phyloP scores from a whole-genome alignment of 2,888 invertebrate species.

The Drosophila anomelani region DNA sequence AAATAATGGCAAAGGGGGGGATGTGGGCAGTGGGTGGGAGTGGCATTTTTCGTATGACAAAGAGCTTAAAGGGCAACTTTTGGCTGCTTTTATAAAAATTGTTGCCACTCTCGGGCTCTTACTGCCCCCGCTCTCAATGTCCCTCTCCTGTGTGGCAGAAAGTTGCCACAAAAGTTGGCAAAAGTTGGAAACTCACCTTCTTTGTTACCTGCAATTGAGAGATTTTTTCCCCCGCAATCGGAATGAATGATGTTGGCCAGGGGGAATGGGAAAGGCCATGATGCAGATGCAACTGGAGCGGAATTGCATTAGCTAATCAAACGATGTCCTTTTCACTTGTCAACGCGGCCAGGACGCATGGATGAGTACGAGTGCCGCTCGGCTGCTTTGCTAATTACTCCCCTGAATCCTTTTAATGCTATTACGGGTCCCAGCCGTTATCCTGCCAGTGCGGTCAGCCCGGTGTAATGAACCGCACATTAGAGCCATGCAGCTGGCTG shows the following conservation, averaged over 20 bases:
- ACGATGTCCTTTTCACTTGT: constrained; percentile 46
- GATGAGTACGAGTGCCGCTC: constrained; percentile 38
- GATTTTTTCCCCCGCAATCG: constrained; percentile 34
- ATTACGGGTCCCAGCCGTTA: constrained; percentile 55
- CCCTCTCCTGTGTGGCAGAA: constrained; percentile 44
- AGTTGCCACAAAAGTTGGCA: constrained; percentile 64
- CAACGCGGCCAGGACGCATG: constrained; percentile 36
- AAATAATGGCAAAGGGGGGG: neutral
- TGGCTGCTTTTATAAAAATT: constrained; percentile 58
- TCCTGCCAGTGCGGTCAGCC: constrained; percentile 62
- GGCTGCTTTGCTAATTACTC: constrained; percentile 72
- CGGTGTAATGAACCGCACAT: constrained; percentile 81
- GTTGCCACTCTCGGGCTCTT: constrained; percentile 36
- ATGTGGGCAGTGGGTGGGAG: neutral
- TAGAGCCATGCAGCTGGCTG: constrained; percentile 53
- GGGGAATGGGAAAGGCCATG: neutral
- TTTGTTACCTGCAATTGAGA: constrained; percentile 67
- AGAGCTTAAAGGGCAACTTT: constrained; percentile 59
- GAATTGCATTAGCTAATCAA: constrained; percentile 75
- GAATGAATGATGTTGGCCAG: constrained; percentile 17
- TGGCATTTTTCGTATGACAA: constrained; percentile 45
- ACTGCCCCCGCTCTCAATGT: neutral
- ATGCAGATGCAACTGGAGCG: constrained; percentile 60
- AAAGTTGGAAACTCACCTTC: constrained; percentile 39
- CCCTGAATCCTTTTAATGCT: constrained; percentile 78